A percentile compares a stretch with the other conserved stretches of the same genome.
These are phyloP conservation scores for Anodontia alba DNA, from an alignment of 2,888 invertebrate genomes.

Conservation along the genomic window DNA sequence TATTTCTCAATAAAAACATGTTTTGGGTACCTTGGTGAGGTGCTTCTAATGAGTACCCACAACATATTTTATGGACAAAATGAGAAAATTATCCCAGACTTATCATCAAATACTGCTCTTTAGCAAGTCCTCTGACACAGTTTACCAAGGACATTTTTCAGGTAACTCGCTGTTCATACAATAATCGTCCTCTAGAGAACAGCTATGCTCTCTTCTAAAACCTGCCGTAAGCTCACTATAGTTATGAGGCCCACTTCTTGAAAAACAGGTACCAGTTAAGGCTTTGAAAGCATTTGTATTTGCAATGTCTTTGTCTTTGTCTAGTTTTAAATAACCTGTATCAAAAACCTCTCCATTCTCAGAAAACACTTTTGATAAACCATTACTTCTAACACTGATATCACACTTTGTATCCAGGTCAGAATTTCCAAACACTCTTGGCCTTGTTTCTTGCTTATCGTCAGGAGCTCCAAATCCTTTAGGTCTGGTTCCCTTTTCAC, in stretches of 20 bases:
- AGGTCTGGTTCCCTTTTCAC: neutral
- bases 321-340: neutral
- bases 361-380: neutral
- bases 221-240: neutral
- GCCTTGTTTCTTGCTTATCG: neutral
- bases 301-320: neutral
- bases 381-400: conserved; percentile 24
- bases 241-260: neutral
- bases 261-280: neutral
- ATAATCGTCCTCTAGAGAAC: neutral
- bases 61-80: too few relatives aligned
- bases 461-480: conserved; percentile 7
- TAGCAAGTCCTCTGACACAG: too few relatives aligned
- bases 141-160: conserved; percentile 34
- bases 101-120: too few relatives aligned
- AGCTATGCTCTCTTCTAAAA: neutral
- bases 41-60: too few relatives aligned
- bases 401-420: conserved; percentile 38
- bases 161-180: conserved; percentile 20
- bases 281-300: neutral
- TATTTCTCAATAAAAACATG: too few relatives aligned
- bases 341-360: neutral
- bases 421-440: neutral
- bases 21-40: too few relatives aligned
- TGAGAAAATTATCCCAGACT: too few relatives aligned